These are phyloP conservation scores for Orthonychiurus folsomi DNA, from an alignment of 2,888 invertebrate genomes.

Conservation along the genomic window DNA sequence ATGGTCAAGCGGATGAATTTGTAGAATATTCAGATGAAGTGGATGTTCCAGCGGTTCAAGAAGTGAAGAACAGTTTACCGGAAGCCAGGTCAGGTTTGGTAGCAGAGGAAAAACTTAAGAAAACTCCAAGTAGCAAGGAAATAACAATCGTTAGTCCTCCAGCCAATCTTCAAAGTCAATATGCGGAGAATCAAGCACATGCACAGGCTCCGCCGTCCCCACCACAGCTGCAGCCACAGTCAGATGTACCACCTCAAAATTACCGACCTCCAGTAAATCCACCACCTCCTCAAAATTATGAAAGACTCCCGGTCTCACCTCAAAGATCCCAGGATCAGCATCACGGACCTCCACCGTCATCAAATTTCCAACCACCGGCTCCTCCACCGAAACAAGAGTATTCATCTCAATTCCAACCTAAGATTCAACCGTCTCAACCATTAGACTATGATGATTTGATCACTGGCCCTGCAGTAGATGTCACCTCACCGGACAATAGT, in stretches of 20 bases:
- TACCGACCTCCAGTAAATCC: not conserved
- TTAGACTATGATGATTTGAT: slow-evolving; percentile 33
- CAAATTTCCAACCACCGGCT: not conserved
- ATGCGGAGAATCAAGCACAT: not conserved
- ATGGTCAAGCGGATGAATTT: slow-evolving; percentile 36
- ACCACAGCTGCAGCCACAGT: not conserved
- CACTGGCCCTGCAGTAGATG: slow-evolving; percentile 24
- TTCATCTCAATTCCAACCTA: slow-evolving; percentile 4
- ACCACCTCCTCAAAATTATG: not conserved
- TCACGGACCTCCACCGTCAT: not conserved
- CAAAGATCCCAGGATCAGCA: not conserved
- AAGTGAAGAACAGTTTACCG: not conserved
- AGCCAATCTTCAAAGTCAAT: not conserved
- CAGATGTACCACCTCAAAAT: not conserved
- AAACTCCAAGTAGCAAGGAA: too few relatives aligned
- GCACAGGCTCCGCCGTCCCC: not conserved
- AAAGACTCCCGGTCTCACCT: not conserved
- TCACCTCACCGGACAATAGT: slow-evolving; percentile 18
- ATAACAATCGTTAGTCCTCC: not conserved
- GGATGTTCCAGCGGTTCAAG: slow-evolving; percentile 8
- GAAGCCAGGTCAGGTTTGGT: not conserved
- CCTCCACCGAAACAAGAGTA: not conserved
- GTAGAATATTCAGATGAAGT: slow-evolving; percentile 24
- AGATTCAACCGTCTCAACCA: slow-evolving; percentile 12
- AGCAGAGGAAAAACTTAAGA: too few relatives aligned